These are phyloP conservation scores for Thunnus albacares DNA, from an alignment of 2,797 vertebrate species.

Conservation along the genomic window DNA sequence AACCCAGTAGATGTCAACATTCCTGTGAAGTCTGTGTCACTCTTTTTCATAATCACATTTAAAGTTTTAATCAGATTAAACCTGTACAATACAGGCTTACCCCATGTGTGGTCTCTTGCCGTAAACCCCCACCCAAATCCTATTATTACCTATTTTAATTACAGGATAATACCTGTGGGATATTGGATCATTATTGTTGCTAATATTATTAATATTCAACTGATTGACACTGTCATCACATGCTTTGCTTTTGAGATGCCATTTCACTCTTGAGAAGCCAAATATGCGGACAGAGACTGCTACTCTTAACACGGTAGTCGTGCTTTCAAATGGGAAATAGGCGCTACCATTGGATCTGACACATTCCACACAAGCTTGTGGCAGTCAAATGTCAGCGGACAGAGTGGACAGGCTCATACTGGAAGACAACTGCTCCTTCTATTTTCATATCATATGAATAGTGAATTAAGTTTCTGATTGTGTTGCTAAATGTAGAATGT, in stretches of 20 bases:
- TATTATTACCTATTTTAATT: conserved; percentile 85
- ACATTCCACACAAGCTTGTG: conserved; percentile 67
- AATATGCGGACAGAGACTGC: conserved; percentile 8
- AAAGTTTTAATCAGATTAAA: conserved; percentile 86
- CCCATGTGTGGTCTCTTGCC: conserved; percentile 85
- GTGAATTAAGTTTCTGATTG: conserved; percentile 31
- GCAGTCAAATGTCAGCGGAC: conserved; percentile 56
- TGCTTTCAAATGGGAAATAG: conserved; percentile 40
- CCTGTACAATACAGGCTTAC: conserved; percentile 85
- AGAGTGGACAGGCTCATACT: conserved; percentile 29
- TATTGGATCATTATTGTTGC: conserved; percentile 84
- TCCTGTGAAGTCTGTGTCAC: conserved; percentile 86
- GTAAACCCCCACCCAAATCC: conserved; percentile 78
- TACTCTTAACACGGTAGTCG: conserved; percentile 41
- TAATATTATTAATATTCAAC: conserved; percentile 76
- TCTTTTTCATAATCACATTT: conserved; percentile 85
- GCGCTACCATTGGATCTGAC: conserved; percentile 39
- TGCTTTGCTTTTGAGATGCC: conserved; percentile 56
- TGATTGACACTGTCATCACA: conserved; percentile 71
- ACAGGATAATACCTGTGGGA: conserved; percentile 87
- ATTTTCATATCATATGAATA: conserved; percentile 32
- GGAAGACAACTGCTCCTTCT: conserved; percentile 39
- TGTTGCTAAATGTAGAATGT: conserved; percentile 33
- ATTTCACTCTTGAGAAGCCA: conserved; percentile 21
- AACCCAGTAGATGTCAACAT: conserved; percentile 77